Conservation (phyloP, 1,140 invertebrate species). For the Drosophila subpulchrella region DNA sequence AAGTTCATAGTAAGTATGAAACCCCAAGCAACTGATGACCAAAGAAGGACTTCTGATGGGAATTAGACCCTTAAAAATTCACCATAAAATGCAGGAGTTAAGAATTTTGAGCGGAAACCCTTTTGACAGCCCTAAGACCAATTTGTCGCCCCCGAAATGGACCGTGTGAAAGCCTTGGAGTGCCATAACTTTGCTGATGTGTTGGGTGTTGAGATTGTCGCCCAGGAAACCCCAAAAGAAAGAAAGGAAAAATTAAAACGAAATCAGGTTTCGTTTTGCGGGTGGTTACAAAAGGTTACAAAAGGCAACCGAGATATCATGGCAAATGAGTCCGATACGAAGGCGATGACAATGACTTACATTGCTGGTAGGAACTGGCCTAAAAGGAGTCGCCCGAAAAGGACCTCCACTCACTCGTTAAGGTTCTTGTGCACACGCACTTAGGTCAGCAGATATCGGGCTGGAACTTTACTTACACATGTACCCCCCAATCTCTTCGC, state of each 20-base stretch:
- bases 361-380: background rate
- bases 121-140: conserved; percentile 54
- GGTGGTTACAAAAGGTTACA: conserved; percentile 41
- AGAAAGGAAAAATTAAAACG: conserved; percentile 54
- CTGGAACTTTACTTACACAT: conserved; percentile 51
- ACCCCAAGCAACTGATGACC: conserved; percentile 53
- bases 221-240: conserved; percentile 5
- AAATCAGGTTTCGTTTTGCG: conserved; percentile 53
- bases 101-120: conserved; percentile 14
- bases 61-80: conserved; percentile 27
- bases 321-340: conserved; percentile 50
- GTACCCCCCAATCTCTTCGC: conserved; percentile 32
- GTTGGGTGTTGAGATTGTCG: conserved; percentile 49
- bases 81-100: conserved; percentile 22
- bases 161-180: conserved; percentile 40
- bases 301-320: conserved; percentile 27
- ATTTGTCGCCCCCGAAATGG: conserved; percentile 61
- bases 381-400: background rate
- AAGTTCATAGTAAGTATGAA: conserved; percentile 22
- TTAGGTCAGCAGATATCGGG: conserved; percentile 65
- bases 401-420: conserved; percentile 47
- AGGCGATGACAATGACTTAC: conserved; percentile 55
- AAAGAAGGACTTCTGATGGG: conserved; percentile 29
- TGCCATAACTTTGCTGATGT: conserved; percentile 53
- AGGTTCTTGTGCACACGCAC: conserved; percentile 61